Evolutionary conservation across 2,888 invertebrate species (phyloP), one percentile per base, ranked within the genome.

Genomic region (Nebria brevicollis): DNA sequence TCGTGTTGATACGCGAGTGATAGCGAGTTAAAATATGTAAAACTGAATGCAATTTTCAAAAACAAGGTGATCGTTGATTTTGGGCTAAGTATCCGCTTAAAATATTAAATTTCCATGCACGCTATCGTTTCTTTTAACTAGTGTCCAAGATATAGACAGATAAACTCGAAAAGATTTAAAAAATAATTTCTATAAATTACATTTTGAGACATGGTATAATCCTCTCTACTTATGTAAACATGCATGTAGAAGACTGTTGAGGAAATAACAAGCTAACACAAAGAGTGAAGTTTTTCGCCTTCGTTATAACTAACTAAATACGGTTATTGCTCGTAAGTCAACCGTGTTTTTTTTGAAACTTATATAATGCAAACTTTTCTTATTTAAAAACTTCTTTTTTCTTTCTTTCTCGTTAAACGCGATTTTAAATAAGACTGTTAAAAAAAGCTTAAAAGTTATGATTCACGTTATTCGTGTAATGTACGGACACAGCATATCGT

Each of bases 301-400:
- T 34, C 34, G 34, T 34, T 34, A 34, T 34, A 34, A 34, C 54
- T 54, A 54, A 54, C 54, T 54, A 54, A 54, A 54, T 54, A 54
- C 13, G 54, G 54, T 54, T 54, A 54, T 54, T 11, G 54, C 54
- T 54, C 54, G 54, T 54, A 54, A 54, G 54, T 54, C 13, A 54
- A 54, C 6, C 54, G 54, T 54, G 13, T 54, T 54, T 54, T 54
- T 43, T 54, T 54, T 54, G 54, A 54, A 54, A 54, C 54, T 54
- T 54, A 54, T 54, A 54, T 54, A 54, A 54, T 54, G 54, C 54
- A 54, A 54, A 54, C 54, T 54, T 54, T 54, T 54, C 54, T 54
- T 54, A 54, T 54, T 54, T 54, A 54, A 54, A 54, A 54, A 54
- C 54, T 54, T 54, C 54, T 54, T 8, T 54, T 54, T 54, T 7